Percentiles rank a stretch among this genome's conserved stretches.
phyloP scores from a whole-genome alignment of 2,797 vertebrate genomes.

The Acanthurus leucopareius region DNA sequence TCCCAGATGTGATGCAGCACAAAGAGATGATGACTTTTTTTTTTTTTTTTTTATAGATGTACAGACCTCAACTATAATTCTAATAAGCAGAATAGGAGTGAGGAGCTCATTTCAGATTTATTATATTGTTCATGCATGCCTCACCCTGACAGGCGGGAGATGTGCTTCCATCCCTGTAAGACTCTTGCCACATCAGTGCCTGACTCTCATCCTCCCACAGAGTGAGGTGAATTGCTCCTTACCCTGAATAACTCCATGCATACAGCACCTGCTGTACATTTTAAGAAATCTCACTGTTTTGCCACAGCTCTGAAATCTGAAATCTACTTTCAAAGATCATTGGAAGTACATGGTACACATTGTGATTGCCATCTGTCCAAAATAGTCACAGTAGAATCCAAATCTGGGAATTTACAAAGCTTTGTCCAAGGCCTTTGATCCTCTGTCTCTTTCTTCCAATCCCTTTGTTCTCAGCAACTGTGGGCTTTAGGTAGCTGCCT shows the following conservation, averaged over 20 bases:
- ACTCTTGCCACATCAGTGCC: conserved; percentile 61
- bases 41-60: conserved; percentile 34
- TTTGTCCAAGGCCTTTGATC: conserved; percentile 64
- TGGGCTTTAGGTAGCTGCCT: conserved; percentile 46
- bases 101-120: conserved; percentile 65
- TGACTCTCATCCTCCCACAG: conserved; percentile 61
- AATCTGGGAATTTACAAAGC: conserved; percentile 67
- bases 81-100: conserved; percentile 49
- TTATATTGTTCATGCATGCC: conserved; percentile 58
- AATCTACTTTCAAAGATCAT: conserved; percentile 22
- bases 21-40: conserved; percentile 41
- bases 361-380: conserved; percentile 34
- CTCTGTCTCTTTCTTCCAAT: conserved; percentile 43
- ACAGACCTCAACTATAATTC: conserved; percentile 37
- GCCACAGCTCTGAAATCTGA: conserved; percentile 15
- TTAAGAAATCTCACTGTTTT: conserved; percentile 15
- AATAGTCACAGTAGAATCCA: conserved; percentile 43
- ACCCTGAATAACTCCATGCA: conserved; percentile 43
- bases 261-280: conserved; percentile 31
- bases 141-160: conserved; percentile 45
- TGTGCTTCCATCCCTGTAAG: conserved; percentile 41
- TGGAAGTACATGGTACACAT: conserved; percentile 16
- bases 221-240: conserved; percentile 30
- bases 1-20: conserved; percentile 28
- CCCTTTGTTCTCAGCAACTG: conserved; percentile 53